A percentile compares a stretch with the other conserved stretches of the same genome.
Conservation (phyloP, 30 jellyfish, hydroid and myxozoan species). For the Catostylus mosaicus region DNA sequence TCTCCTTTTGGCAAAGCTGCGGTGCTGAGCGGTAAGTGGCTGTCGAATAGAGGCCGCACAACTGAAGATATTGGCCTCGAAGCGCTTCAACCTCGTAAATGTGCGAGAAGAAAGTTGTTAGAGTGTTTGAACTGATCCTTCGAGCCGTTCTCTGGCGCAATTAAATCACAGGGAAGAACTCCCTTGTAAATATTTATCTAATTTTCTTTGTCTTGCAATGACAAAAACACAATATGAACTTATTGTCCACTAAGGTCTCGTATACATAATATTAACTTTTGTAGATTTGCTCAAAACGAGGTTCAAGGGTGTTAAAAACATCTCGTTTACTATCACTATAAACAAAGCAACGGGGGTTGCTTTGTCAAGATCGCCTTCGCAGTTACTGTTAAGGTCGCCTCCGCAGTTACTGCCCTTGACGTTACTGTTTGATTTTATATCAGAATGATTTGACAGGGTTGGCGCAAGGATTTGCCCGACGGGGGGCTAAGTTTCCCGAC, state of each 20-base stretch:
- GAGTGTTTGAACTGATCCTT: neutral
- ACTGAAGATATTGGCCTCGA: neutral
- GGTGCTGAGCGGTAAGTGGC: neutral
- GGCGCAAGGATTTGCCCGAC: too few relatives aligned
- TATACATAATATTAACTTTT: slow-evolving; percentile 11
- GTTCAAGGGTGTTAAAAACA: slow-evolving; percentile 14
- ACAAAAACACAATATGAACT: slow-evolving; percentile 13
- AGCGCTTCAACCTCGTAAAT: neutral
- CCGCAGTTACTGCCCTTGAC: too few relatives aligned
- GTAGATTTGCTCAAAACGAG: slow-evolving; percentile 10
- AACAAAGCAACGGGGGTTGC: slow-evolving; percentile 32
- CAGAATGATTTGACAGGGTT: too few relatives aligned
- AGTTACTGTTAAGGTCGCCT: too few relatives aligned
- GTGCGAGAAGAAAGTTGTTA: neutral
- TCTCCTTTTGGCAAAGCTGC: too few relatives aligned
- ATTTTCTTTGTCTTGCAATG: slow-evolving; percentile 7
- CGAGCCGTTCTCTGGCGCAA: neutral
- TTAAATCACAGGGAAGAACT: slow-evolving; percentile 13
- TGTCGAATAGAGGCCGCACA: neutral
- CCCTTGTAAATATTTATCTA: slow-evolving; percentile 47
- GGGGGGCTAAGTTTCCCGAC: too few relatives aligned
- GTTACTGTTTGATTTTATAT: too few relatives aligned
- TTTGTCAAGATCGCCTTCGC: too few relatives aligned
- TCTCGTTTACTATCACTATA: neutral
- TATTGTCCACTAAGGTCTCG: neutral